Conservation (phyloP, 2,888 invertebrate species). For the Tridacna gigas region DNA sequence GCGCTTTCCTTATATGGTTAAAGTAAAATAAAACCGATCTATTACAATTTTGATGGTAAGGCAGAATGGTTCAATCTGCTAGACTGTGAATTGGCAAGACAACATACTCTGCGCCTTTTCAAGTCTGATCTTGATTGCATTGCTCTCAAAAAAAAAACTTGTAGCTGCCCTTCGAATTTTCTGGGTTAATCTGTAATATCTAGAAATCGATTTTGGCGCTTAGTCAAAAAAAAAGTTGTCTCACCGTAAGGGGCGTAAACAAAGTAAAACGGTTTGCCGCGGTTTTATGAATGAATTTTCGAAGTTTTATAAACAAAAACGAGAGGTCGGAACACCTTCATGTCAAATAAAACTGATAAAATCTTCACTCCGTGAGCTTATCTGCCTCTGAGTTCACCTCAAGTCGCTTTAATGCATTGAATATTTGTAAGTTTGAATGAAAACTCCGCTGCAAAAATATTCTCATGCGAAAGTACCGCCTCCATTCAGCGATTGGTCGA, state of each 20-base stretch:
- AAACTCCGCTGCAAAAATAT: conserved; percentile 27
- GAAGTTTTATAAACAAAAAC: background rate
- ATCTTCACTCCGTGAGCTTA: background rate
- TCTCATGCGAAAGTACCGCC: conserved; percentile 47
- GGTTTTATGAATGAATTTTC: background rate
- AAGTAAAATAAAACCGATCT: too few species aligned
- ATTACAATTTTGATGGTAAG: too few species aligned
- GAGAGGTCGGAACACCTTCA: background rate
- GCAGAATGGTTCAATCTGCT: too few species aligned
- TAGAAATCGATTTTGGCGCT: background rate
- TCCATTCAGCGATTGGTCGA: conserved; percentile 43
- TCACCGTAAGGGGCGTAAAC: background rate
- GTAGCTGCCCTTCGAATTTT: background rate
- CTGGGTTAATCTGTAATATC: background rate
- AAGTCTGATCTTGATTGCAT: too few species aligned
- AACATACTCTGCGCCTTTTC: too few species aligned
- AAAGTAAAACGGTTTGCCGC: background rate
- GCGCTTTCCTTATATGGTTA: too few species aligned
- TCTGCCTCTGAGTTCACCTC: background rate
- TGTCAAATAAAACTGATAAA: background rate
- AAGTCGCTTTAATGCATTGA: background rate
- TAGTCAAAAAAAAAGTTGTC: background rate
- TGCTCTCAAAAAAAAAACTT: too few species aligned
- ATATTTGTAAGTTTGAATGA: conserved; percentile 3
- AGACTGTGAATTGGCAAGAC: too few species aligned